phyloP scores from a whole-genome alignment of 2,888 invertebrate species.

The Drosophila ustulata region DNA sequence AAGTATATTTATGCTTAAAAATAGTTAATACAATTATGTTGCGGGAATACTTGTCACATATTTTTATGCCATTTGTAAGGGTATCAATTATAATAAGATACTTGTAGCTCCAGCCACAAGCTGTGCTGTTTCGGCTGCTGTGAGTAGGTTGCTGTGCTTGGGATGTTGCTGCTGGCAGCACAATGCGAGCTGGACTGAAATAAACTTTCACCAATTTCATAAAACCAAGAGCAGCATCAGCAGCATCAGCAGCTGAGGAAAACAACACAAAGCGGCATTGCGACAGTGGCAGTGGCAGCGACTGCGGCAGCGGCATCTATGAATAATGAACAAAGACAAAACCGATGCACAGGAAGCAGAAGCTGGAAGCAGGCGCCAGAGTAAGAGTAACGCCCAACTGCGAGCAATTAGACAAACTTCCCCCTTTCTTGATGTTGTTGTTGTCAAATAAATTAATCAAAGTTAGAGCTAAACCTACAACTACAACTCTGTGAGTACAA shows the following conservation, averaged over 20 bases:
- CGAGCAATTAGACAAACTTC: conserved; percentile 37
- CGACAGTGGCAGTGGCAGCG: conserved; percentile 19
- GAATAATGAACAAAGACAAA: conserved; percentile 37
- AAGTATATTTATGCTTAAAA: neutral
- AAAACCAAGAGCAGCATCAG: conserved; percentile 37
- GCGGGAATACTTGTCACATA: neutral
- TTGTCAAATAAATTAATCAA: conserved; percentile 62
- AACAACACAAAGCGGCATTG: conserved; percentile 30
- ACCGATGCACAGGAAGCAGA: conserved; percentile 7
- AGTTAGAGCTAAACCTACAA: conserved; percentile 32
- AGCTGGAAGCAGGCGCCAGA: conserved; percentile 4
- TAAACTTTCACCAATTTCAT: conserved; percentile 81
- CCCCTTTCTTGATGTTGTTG: conserved; percentile 29
- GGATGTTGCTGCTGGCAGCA: conserved; percentile 61
- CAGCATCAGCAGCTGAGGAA: conserved; percentile 23
- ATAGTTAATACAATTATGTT: neutral
- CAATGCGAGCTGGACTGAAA: conserved; percentile 67
- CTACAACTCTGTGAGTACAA: conserved; percentile 28
- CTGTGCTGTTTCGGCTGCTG: conserved; percentile 31
- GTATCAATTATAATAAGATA: conserved; percentile 25
- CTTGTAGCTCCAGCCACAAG: conserved; percentile 7
- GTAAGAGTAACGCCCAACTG: neutral
- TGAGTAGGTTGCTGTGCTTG: conserved; percentile 62
- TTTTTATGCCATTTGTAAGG: conserved; percentile 6
- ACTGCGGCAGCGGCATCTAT: conserved; percentile 13